A percentile compares a stretch with the other conserved stretches of the same genome.
phyloP scores from a whole-genome alignment of 2,888 invertebrate species.

The Onchidella celtica region DNA sequence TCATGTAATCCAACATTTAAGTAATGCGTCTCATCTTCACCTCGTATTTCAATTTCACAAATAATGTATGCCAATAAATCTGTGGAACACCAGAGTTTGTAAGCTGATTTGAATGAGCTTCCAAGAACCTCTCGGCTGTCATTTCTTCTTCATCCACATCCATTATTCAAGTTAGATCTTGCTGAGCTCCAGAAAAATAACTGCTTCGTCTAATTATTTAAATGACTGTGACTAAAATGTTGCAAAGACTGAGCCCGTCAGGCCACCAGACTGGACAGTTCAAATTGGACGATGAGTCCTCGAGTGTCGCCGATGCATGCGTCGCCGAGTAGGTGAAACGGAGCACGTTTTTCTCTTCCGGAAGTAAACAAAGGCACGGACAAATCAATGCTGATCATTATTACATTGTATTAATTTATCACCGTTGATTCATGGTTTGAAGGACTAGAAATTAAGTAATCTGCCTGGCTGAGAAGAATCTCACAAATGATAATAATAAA shows the following conservation, averaged over 20 bases:
- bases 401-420: too few species aligned
- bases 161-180: too few species aligned
- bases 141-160: too few species aligned
- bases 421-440: too few species aligned
- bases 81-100: conserved; percentile 13
- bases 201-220: too few species aligned
- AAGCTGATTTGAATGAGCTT: conserved; percentile 23
- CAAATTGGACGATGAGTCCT: too few species aligned
- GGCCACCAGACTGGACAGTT: too few species aligned
- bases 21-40: background rate
- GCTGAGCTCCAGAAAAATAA: too few species aligned
- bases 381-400: too few species aligned
- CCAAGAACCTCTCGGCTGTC: conserved; percentile 6
- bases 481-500: background rate
- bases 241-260: too few species aligned
- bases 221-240: background rate
- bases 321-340: background rate
- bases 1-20: too few species aligned
- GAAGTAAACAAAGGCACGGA: conserved; percentile 23
- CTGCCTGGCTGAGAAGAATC: background rate
- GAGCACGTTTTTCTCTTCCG: background rate
- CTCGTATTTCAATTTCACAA: conserved; percentile 17
- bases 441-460: too few species aligned
- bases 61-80: conserved; percentile 25
- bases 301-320: background rate